Evolutionary conservation across 2,797 vertebrate species (phyloP).

Genomic region (Schizopygopsis pylzovi): DNA sequence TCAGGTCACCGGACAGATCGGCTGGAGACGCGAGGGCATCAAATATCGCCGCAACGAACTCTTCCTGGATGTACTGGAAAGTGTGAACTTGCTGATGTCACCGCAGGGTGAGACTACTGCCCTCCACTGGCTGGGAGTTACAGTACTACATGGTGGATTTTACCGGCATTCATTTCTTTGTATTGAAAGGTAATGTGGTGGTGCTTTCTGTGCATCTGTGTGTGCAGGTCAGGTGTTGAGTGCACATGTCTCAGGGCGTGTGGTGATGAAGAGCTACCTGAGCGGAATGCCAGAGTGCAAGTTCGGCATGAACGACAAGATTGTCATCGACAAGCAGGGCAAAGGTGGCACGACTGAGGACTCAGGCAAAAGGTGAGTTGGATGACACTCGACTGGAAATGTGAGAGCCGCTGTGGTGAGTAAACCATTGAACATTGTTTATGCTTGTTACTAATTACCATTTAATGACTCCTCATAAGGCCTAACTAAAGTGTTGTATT

Average conservation of each 20-base stretch:
- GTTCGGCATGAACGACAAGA: slow-evolving; percentile 93
- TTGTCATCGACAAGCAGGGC: slow-evolving; percentile 90
- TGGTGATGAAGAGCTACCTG: slow-evolving; percentile 92
- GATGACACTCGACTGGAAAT: neutral
- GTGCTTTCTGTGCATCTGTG: neutral
- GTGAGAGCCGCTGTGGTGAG: neutral
- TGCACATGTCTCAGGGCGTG: slow-evolving; percentile 87
- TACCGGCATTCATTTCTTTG: neutral
- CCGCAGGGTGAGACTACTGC: slow-evolving; percentile 78
- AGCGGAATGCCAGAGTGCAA: slow-evolving; percentile 93
- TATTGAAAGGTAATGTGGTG: neutral
- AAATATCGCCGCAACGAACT: slow-evolving; percentile 90
- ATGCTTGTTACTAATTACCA: neutral
- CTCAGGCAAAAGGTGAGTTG: slow-evolving; percentile 84
- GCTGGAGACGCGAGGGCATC: slow-evolving; percentile 89
- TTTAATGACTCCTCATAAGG: neutral
- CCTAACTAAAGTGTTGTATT: neutral
- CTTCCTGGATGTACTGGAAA: slow-evolving; percentile 89
- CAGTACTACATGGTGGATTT: neutral
- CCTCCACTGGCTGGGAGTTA: neutral
- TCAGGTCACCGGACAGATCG: slow-evolving; percentile 90
- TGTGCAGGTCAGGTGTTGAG: slow-evolving; percentile 87
- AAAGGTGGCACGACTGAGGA: slow-evolving; percentile 89
- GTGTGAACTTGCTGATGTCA: slow-evolving; percentile 89
- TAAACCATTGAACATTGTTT: neutral